A percentile compares a stretch with the other conserved stretches of the same genome.
These are phyloP conservation scores for Nannoperca obscura DNA, from an alignment of 2,797 vertebrate genomes.

Conservation along the genomic window DNA sequence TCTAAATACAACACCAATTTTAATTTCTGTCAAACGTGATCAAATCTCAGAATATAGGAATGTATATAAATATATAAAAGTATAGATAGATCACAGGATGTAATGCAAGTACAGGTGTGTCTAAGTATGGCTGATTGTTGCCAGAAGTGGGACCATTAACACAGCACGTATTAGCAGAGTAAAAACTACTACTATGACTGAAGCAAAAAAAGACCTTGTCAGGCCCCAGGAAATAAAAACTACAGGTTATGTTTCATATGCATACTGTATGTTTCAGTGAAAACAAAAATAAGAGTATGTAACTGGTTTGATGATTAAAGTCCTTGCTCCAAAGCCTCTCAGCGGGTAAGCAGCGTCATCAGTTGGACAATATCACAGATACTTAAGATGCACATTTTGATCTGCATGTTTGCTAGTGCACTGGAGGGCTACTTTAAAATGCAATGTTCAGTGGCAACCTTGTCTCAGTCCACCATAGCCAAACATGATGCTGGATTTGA, in stretches of 20 bases:
- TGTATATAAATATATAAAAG: no score
- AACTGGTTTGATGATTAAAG: conserved; percentile 6
- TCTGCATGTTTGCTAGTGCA: not conserved
- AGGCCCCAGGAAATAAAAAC: not conserved
- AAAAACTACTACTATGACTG: not conserved
- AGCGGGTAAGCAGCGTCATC: not conserved
- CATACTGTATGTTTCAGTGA: not conserved
- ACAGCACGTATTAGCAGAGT: no score
- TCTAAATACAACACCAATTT: not conserved
- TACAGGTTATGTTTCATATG: not conserved
- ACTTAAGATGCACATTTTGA: not conserved
- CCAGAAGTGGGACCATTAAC: no score
- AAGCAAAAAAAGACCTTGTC: not conserved
- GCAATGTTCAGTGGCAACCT: not conserved
- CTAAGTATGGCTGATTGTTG: not conserved
- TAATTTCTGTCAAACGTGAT: not conserved
- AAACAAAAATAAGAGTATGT: not conserved
- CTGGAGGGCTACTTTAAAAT: not conserved
- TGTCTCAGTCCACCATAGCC: not conserved
- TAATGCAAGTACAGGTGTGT: not conserved
- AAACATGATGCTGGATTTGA: not conserved
- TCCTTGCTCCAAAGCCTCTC: not conserved
- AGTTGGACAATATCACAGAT: not conserved
- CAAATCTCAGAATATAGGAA: not conserved
- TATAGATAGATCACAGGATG: not conserved